Base-by-base conservation (phyloP, 2,888 invertebrate genomes). In the Acanthosepion esculentum region DNA sequence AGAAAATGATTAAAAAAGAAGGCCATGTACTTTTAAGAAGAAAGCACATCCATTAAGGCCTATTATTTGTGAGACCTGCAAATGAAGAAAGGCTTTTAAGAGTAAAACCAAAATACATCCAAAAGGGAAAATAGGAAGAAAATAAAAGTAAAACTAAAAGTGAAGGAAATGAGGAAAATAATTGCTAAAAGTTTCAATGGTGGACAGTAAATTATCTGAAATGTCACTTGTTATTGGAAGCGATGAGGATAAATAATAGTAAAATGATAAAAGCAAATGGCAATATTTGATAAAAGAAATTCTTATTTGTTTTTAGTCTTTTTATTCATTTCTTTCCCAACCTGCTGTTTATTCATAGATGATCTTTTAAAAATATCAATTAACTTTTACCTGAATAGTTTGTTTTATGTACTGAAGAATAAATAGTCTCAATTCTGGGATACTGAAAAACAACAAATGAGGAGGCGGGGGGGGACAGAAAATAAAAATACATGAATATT, bases 191-290 rank as follows among this genome's bases (percentile, higher is more conserved):
- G 23, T n/a, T 33, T 33, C 78, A n/a, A 33, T 78, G 78, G 0
- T 78, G 78, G 78, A 78, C n/a, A 78, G n/a, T n/a, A 78, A 78
- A n/a, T 78, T 78, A 78, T 78, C 12, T n/a, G n/a, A n/a, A 78
- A 78, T 33, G 15, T n/a, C n/a, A n/a, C 18, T 78, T 78, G 18
- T 33, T 12, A 59, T 78, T 10, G 78, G n/a, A n/a, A 78, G 23
- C 15, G 18, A 55, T 55, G 23, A 59, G 20, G 20, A 59, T 59
- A 59, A 78, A 78, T 12, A 33, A 33, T 5, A 78, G n/a, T 78
- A 78, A 33, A 78, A n/a, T 1, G n/a, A 78, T 78, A 78, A 78
- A 78, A 1, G n/a, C n/a, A 33, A 78, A 78, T 78, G n/a, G n/a
- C n/a, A 78, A 59, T 59, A 59, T 6, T 78, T 78, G 8, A 2